A percentile compares a stretch with the other conserved stretches of the same genome.
These are phyloP conservation scores for Heptranchias perlo DNA, from an alignment of 2,113 vertebrate species.

Conservation along the genomic window DNA sequence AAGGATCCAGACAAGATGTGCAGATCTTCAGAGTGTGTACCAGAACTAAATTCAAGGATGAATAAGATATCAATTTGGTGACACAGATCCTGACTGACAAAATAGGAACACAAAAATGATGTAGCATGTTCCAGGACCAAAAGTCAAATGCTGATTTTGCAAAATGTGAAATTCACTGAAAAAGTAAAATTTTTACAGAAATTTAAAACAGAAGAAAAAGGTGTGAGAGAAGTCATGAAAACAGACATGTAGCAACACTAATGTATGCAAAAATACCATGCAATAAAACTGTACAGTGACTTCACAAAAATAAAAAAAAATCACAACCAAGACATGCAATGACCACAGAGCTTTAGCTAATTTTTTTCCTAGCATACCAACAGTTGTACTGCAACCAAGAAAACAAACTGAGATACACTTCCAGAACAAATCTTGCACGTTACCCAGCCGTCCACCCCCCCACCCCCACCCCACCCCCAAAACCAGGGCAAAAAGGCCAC, in stretches of 20 bases:
- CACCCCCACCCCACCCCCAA: no score
- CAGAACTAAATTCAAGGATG: background rate
- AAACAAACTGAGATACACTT: conserved; percentile 11
- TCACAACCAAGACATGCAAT: background rate
- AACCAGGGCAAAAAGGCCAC: background rate
- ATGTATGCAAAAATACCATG: background rate
- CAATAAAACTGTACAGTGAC: background rate
- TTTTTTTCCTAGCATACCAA: background rate
- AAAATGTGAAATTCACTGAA: background rate
- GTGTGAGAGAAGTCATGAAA: background rate
- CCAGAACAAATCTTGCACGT: background rate
- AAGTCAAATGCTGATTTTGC: background rate
- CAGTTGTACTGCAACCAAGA: background rate
- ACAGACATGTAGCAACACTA: background rate
- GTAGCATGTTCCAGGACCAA: background rate
- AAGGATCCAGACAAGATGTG: background rate
- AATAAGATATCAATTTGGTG: background rate
- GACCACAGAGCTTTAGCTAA: background rate
- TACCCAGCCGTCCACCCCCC: background rate
- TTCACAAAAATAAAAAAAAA: background rate
- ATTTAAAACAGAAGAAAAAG: background rate
- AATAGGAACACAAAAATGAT: background rate
- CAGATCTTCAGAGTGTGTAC: no score
- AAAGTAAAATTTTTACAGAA: background rate
- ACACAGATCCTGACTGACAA: background rate